Evolutionary conservation across 2,888 invertebrate species (phyloP).

Genomic region (Troides aeacus): DNA sequence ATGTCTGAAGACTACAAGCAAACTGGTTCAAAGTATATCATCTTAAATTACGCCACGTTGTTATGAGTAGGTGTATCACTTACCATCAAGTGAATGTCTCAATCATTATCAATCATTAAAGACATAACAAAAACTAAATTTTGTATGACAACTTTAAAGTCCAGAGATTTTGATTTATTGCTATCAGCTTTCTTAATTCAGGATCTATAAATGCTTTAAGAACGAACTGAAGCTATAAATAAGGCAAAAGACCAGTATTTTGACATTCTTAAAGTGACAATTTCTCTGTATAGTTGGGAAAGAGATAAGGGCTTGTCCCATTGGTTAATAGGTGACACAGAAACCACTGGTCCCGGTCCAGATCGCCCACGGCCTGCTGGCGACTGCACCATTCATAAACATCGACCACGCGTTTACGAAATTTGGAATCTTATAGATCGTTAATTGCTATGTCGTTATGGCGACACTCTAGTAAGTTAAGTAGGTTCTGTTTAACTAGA

Average conservation of each 20-base stretch:
- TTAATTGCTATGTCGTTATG: constrained; percentile 37
- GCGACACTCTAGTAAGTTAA: constrained; percentile 28
- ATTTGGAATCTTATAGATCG: constrained; percentile 43
- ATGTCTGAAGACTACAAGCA: too few species aligned
- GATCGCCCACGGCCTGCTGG: constrained; percentile 58
- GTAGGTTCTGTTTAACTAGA: constrained; percentile 21
- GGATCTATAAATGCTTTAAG: constrained; percentile 4
- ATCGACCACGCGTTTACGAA: constrained; percentile 65
- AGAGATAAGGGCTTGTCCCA: constrained; percentile 26
- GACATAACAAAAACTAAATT: background rate
- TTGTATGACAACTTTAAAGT: background rate
- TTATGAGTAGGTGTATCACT: too few species aligned
- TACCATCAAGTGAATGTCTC: too few species aligned
- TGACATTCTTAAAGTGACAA: constrained; percentile 38
- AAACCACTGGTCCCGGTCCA: constrained; percentile 53
- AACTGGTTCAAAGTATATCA: too few species aligned
- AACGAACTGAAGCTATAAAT: constrained; percentile 39
- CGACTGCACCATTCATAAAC: constrained; percentile 56
- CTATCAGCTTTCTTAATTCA: background rate
- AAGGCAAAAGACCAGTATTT: constrained; percentile 40
- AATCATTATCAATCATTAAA: too few species aligned
- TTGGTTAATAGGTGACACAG: constrained; percentile 47
- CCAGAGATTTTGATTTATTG: background rate
- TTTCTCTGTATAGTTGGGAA: constrained; percentile 35
- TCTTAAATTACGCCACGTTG: too few species aligned